These are phyloP conservation scores for Trogon surrucura DNA, from an alignment of 2,113 vertebrate genomes.

Conservation along the genomic window DNA sequence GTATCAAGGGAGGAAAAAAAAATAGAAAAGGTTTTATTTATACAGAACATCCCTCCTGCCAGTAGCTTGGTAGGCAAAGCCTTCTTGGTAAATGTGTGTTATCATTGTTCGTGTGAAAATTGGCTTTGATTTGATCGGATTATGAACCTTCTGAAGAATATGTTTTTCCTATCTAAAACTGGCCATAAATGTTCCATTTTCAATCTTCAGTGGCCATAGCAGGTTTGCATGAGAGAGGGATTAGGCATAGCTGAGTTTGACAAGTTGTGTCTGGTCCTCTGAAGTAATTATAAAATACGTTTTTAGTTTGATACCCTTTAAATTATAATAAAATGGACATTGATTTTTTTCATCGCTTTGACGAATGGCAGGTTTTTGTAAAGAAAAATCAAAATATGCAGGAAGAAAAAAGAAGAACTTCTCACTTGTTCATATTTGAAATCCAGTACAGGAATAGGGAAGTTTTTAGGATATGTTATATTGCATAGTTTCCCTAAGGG, in stretches of 20 bases:
- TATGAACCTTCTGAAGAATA: background rate
- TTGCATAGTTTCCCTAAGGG: background rate
- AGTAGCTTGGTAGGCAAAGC: background rate
- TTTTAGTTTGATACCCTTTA: background rate
- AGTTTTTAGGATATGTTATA: background rate
- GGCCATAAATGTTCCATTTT: background rate
- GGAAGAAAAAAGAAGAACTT: background rate
- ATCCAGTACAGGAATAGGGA: background rate
- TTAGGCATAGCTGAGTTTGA: background rate
- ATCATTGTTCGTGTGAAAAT: background rate
- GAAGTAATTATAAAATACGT: background rate
- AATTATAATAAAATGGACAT: background rate
- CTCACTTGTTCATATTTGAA: background rate
- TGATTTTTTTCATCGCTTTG: background rate
- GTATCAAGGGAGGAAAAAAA: background rate
- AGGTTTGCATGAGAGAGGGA: background rate
- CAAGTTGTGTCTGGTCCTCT: background rate
- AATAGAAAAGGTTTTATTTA: background rate
- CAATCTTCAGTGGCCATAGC: background rate
- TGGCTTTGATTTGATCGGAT: background rate
- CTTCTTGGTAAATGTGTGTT: background rate
- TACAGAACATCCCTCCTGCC: background rate
- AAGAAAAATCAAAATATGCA: background rate
- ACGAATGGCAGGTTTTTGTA: background rate
- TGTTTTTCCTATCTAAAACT: background rate